A percentile compares a stretch with the other conserved stretches of the same genome.
These are phyloP conservation scores for Erynnis tages DNA, from an alignment of 2,888 invertebrate genomes.

Conservation along the genomic window DNA sequence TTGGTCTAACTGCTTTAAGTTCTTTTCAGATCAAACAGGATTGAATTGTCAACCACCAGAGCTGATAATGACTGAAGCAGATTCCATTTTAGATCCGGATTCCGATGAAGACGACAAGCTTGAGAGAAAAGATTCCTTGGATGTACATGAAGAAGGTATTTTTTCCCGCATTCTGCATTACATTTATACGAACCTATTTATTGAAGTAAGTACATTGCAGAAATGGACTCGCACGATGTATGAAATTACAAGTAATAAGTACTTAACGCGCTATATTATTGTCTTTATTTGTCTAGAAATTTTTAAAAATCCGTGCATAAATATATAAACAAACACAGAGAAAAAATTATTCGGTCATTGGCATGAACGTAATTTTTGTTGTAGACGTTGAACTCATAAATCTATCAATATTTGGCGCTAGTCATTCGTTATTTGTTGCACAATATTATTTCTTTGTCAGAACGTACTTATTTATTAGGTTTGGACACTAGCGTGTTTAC, in stretches of 20 bases:
- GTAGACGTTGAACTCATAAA: conserved; percentile 10
- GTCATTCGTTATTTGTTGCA: not conserved
- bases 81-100: conserved; percentile 61
- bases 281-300: too few relatives aligned
- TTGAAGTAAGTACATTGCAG: too few relatives aligned
- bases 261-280: not conserved
- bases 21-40: conserved; percentile 44
- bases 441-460: conserved; percentile 16
- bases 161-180: too few relatives aligned
- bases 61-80: conserved; percentile 70
- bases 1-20: too few relatives aligned
- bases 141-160: conserved; percentile 74
- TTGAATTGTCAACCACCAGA: conserved; percentile 64
- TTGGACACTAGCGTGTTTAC: not conserved
- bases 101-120: conserved; percentile 66
- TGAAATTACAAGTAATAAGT: too few relatives aligned
- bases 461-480: not conserved
- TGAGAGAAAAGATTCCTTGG: conserved; percentile 72
- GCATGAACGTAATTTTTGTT: not conserved
- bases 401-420: conserved; percentile 17
- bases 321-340: not conserved
- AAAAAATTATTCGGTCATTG: not conserved
- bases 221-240: too few relatives aligned
- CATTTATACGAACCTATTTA: too few relatives aligned
- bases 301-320: not conserved